Percentiles rank a stretch among this genome's conserved stretches.
Evolutionary conservation across 1,140 invertebrate species (phyloP).

Genomic region (Carposina sasakii): DNA sequence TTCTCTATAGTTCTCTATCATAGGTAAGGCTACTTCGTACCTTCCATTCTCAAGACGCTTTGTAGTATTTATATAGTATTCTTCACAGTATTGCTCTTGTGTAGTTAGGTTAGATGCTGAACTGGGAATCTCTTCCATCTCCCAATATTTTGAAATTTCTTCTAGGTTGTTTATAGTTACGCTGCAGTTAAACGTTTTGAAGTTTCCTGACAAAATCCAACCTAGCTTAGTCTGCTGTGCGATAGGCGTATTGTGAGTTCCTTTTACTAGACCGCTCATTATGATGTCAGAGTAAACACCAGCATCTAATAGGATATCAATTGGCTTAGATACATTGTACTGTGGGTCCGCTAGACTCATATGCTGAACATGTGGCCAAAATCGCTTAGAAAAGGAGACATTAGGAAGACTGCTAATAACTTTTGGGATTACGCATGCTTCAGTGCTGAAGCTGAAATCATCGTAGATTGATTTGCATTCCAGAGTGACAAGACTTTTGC

Average conservation of each 20-base stretch:
- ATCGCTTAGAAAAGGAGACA: neutral
- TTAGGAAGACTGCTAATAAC: neutral
- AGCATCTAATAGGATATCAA: neutral
- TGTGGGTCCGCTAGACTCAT: neutral
- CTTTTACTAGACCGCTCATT: neutral
- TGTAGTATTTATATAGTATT: too few relatives aligned
- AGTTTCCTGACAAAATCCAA: neutral
- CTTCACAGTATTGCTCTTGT: too few relatives aligned
- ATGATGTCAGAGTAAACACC: neutral
- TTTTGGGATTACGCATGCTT: neutral
- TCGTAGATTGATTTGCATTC: neutral
- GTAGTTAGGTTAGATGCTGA: too few relatives aligned
- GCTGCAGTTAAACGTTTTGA: neutral
- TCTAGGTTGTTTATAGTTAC: neutral
- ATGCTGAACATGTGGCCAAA: neutral
- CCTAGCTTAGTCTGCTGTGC: neutral
- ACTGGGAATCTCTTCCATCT: too few relatives aligned
- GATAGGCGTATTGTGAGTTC: neutral
- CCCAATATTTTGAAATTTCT: too few relatives aligned
- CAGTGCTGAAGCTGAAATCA: neutral
- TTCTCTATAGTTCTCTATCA: too few relatives aligned
- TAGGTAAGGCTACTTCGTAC: too few relatives aligned
- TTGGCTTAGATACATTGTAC: neutral
- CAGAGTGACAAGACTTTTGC: neutral
- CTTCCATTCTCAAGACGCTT: too few relatives aligned